Evolutionary conservation across 1,140 invertebrate species (phyloP).

Genomic region (Caerostris darwini): DNA sequence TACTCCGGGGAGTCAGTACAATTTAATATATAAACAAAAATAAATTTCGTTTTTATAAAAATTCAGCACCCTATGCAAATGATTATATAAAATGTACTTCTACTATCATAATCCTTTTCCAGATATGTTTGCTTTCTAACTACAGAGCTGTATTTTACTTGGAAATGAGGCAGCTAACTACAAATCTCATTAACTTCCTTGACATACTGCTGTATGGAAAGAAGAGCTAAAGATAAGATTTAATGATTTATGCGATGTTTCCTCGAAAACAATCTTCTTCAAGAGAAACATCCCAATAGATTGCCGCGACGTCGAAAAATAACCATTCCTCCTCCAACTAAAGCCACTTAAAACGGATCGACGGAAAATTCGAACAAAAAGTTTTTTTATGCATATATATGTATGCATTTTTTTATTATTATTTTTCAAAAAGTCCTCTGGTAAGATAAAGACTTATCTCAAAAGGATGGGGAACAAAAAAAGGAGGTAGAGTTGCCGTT

Average conservation of each 20-base stretch:
- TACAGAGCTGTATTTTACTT: too few relatives aligned
- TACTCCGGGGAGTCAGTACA: too few relatives aligned
- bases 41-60: too few relatives aligned
- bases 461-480: neutral
- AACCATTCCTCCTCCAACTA: neutral
- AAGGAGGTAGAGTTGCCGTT: neutral
- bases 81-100: too few relatives aligned
- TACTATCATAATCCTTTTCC: too few relatives aligned
- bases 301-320: conserved; percentile 1
- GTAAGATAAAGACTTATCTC: conserved; percentile 31
- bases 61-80: too few relatives aligned
- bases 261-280: neutral
- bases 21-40: too few relatives aligned
- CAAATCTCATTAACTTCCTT: too few relatives aligned
- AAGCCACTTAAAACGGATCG: neutral
- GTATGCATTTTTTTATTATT: too few relatives aligned
- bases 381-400: too few relatives aligned
- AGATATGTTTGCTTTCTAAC: too few relatives aligned
- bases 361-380: neutral
- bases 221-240: conserved; percentile 5
- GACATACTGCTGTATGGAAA: neutral
- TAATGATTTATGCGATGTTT: neutral
- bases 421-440: neutral
- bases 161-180: too few relatives aligned
- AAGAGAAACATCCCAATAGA: neutral